Conservation (phyloP, 2,113 vertebrate species). For the Tiliqua scincoides region DNA sequence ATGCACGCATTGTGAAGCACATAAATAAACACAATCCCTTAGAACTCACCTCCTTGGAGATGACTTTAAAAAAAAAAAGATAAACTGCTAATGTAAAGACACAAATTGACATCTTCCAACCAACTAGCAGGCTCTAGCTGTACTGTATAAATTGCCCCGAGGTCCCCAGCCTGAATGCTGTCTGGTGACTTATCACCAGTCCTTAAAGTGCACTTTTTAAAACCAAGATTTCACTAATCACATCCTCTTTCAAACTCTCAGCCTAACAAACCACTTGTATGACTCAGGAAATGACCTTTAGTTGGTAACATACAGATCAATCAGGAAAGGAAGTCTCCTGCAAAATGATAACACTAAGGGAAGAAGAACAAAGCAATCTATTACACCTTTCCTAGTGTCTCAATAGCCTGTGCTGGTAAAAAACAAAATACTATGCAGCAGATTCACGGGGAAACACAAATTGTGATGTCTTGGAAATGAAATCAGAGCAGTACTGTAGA, state of each 20-base stretch:
- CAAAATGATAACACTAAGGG: not conserved
- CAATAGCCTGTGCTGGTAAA: not conserved
- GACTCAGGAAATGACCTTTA: slow-evolving; percentile 5
- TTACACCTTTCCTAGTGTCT: not conserved
- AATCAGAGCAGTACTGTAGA: not conserved
- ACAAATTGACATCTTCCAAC: not conserved
- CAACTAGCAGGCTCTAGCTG: not conserved
- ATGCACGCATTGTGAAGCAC: slow-evolving; percentile 22
- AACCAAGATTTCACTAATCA: not conserved
- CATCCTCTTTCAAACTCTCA: not conserved
- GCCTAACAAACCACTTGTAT: not conserved
- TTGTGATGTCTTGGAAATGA: not conserved
- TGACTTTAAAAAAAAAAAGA: not conserved
- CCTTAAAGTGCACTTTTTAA: not conserved
- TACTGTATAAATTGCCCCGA: slow-evolving; percentile 15
- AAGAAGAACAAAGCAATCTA: not conserved
- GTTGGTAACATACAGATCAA: not conserved
- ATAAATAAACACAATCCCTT: not conserved
- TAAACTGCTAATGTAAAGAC: slow-evolving; percentile 13
- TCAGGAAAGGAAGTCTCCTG: slow-evolving; percentile 17
- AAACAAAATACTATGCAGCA: not conserved
- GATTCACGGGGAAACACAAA: not conserved
- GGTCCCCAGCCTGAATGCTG: slow-evolving; percentile 4
- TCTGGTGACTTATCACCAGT: slow-evolving; percentile 4
- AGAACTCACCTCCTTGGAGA: slow-evolving; percentile 18